These are phyloP conservation scores for Peromyscus melanophrys DNA, from an alignment of 2,797 vertebrate species.

Conservation along the genomic window DNA sequence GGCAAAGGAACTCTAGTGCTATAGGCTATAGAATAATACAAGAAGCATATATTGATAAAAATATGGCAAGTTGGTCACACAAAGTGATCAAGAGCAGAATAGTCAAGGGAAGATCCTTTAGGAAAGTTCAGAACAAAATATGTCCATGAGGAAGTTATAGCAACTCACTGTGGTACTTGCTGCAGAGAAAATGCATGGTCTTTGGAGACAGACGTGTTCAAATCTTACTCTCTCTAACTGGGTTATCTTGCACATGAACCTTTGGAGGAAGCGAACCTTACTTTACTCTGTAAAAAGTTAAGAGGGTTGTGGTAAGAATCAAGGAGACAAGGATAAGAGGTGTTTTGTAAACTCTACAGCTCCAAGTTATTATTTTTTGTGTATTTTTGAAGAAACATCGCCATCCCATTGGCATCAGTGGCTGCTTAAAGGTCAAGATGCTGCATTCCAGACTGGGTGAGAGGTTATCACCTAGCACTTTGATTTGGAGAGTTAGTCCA, in stretches of 20 bases:
- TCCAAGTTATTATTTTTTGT: not conserved
- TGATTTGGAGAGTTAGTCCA: not conserved
- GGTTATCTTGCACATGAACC: not conserved
- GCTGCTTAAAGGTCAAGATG: not conserved
- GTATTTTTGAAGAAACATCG: slow-evolving; percentile 67
- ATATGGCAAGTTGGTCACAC: not conserved
- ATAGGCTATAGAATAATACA: not conserved
- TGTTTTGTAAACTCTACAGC: slow-evolving; percentile 18
- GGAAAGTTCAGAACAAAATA: not conserved
- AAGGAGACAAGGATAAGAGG: not conserved
- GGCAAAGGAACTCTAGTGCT: not conserved
- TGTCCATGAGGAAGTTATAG: not conserved
- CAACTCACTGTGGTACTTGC: not conserved
- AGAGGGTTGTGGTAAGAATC: not conserved
- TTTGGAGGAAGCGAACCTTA: not conserved
- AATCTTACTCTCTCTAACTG: not conserved
- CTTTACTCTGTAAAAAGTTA: slow-evolving; percentile 13
- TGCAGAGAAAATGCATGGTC: not conserved
- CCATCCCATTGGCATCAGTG: not conserved
- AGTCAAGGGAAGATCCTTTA: not conserved
- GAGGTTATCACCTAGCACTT: too few species aligned
- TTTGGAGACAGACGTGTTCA: not conserved
- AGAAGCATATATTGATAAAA: not conserved
- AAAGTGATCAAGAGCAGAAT: not conserved
- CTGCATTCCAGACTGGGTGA: not conserved